Conservation (phyloP, 1,140 invertebrate genomes). For the Listronotus oregonensis region DNA sequence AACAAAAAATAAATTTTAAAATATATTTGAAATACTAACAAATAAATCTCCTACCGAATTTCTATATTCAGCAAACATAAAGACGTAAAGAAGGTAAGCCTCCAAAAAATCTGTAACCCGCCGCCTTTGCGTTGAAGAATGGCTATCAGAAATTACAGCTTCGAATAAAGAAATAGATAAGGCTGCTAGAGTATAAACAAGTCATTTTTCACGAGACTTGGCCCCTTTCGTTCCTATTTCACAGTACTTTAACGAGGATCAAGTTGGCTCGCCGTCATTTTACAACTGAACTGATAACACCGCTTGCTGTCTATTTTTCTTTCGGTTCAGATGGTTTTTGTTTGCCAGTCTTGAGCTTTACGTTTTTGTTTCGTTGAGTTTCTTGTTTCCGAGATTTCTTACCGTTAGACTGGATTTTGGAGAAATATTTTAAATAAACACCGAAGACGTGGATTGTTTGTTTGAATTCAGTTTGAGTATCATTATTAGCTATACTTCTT, state of each 20-base stretch:
- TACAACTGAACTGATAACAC: slow-evolving; percentile 38
- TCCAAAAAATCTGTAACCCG: neutral
- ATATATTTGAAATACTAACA: too few relatives aligned
- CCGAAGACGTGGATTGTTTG: too few relatives aligned
- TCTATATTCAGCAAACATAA: too few relatives aligned
- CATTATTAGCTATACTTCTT: too few relatives aligned
- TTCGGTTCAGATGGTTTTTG: slow-evolving; percentile 26
- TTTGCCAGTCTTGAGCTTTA: slow-evolving; percentile 20
- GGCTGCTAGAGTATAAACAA: slow-evolving; percentile 50
- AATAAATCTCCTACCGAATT: too few relatives aligned
- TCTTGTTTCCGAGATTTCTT: slow-evolving; percentile 21
- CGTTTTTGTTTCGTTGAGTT: slow-evolving; percentile 17
- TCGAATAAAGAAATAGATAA: slow-evolving; percentile 48
- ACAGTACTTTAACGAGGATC: slow-evolving; percentile 41
- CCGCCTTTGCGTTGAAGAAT: slow-evolving; percentile 15
- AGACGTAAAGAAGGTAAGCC: too few relatives aligned
- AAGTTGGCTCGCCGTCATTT: slow-evolving; percentile 37
- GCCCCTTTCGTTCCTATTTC: slow-evolving; percentile 37
- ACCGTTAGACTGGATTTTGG: slow-evolving; percentile 7
- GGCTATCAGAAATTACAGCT: slow-evolving; percentile 35
- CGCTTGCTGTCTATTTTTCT: slow-evolving; percentile 39
- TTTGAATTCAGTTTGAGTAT: too few relatives aligned
- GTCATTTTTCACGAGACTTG: slow-evolving; percentile 48
- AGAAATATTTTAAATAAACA: neutral
- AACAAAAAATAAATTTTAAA: too few relatives aligned